Conservation (phyloP, 2,888 invertebrate genomes). For the Lycocerus yunnanus region DNA sequence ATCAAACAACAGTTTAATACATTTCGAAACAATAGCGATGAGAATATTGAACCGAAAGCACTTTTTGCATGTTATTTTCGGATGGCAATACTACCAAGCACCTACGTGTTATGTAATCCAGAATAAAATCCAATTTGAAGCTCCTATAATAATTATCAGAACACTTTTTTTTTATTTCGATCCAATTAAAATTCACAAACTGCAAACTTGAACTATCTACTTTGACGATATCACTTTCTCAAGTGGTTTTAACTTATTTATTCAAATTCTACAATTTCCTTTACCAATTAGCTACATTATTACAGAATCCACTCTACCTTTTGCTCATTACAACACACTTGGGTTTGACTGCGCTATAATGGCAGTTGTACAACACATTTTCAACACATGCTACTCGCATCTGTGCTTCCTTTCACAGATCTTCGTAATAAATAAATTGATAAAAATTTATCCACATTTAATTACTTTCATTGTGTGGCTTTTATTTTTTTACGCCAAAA, state of each 20-base stretch:
- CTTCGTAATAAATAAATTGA: conserved; percentile 1
- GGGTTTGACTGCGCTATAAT: conserved; percentile 24
- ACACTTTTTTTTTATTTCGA: not conserved
- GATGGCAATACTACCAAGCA: not conserved
- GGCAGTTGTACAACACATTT: conserved; percentile 31
- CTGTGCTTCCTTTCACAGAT: conserved; percentile 19
- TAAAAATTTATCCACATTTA: not conserved
- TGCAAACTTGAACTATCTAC: not conserved
- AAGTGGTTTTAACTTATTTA: conserved; percentile 15
- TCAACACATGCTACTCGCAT: conserved; percentile 24
- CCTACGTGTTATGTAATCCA: not conserved
- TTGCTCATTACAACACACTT: conserved; percentile 23
- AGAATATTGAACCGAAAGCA: not conserved
- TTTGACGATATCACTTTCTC: conserved; percentile 5
- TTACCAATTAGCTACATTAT: conserved; percentile 22
- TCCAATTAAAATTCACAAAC: not conserved
- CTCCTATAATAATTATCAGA: not conserved
- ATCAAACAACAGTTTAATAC: not conserved
- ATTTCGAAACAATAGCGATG: too few species aligned
- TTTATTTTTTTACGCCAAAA: not conserved
- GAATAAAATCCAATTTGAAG: not conserved
- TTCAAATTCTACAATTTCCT: conserved; percentile 22
- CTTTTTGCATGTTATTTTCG: not conserved
- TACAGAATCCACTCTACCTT: conserved; percentile 25
- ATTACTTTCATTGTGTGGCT: not conserved